Percentiles rank a stretch among this genome's conserved stretches.
Conservation (phyloP, 2,797 vertebrate genomes). For the Manis crassicaudata region DNA sequence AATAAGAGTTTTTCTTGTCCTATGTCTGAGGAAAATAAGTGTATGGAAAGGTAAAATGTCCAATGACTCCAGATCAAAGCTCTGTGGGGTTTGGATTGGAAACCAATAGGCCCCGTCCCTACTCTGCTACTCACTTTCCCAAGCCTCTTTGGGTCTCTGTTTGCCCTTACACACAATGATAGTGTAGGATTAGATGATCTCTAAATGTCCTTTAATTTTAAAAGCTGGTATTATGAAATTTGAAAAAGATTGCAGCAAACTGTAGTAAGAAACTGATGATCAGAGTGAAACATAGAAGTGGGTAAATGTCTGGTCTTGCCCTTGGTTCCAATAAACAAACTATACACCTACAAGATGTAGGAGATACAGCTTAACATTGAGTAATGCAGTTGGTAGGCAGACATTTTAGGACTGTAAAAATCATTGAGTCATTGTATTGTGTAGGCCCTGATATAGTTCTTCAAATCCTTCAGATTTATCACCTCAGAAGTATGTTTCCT, state of each 20-base stretch:
- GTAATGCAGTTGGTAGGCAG: background rate
- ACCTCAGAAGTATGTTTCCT: background rate
- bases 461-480: background rate
- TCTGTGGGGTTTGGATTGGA: background rate
- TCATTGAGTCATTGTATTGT: background rate
- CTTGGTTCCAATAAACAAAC: background rate
- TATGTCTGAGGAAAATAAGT: slow-evolving; percentile 17
- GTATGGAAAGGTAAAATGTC: background rate
- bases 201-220: slow-evolving; percentile 2
- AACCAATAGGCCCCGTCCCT: background rate
- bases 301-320: background rate
- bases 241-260: background rate
- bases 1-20: background rate
- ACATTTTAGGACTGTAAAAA: background rate
- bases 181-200: background rate
- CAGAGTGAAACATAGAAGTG: background rate
- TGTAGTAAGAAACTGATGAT: background rate
- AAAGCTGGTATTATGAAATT: background rate
- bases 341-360: background rate
- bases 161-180: background rate
- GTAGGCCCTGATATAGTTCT: background rate
- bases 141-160: background rate
- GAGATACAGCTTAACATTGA: background rate
- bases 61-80: background rate
- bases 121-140: background rate